These are phyloP conservation scores for Corythornis vintsioides DNA, from an alignment of 2,113 vertebrate species.

Conservation along the genomic window DNA sequence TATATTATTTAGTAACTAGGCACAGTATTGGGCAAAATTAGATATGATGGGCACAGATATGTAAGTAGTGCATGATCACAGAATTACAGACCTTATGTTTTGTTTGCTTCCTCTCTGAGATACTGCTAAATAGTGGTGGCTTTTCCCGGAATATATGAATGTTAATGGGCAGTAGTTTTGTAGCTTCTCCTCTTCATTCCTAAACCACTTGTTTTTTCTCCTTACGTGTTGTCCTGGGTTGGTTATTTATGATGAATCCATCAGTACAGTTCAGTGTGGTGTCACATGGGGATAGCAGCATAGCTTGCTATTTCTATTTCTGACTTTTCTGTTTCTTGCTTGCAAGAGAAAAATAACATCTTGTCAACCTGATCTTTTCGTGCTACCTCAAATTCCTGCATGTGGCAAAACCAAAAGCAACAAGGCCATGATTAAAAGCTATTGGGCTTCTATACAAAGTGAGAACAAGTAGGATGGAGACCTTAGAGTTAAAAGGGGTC, in stretches of 20 bases:
- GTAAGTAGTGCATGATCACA: not conserved
- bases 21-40: not conserved
- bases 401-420: not conserved
- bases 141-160: not conserved
- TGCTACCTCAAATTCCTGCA: not conserved
- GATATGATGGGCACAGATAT: not conserved
- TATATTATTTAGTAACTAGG: not conserved
- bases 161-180: not conserved
- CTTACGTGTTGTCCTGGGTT: fast-evolving
- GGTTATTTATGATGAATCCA: not conserved
- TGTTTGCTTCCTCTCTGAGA: not conserved
- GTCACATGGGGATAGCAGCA: not conserved
- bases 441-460: not conserved
- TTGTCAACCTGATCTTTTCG: not conserved
- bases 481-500: not conserved
- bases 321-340: not conserved
- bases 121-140: not conserved
- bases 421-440: not conserved
- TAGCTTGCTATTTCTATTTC: not conserved
- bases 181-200: not conserved
- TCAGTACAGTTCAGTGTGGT: not conserved
- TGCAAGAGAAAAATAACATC: not conserved
- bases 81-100: not conserved
- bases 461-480: not conserved
- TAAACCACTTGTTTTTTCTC: not conserved